A percentile compares a stretch with the other conserved stretches of the same genome.
These are phyloP conservation scores for Doryteuthis pealeii DNA, from an alignment of 1,140 invertebrate species.

Conservation along the genomic window DNA sequence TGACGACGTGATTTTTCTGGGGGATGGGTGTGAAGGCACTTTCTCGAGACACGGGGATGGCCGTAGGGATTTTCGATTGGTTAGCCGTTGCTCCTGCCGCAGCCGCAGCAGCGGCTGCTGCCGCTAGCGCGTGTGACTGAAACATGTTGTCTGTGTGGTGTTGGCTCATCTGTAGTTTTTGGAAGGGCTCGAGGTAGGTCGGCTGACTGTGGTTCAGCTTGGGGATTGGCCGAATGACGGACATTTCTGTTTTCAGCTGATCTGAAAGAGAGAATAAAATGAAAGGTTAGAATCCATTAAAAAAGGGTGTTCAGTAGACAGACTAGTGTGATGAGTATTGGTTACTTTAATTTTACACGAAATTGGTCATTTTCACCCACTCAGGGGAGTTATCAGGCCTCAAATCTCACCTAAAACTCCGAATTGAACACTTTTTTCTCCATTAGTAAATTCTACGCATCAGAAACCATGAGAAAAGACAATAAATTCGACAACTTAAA, in stretches of 20 bases:
- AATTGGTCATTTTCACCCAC: too few relatives aligned
- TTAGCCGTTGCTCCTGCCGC: neutral
- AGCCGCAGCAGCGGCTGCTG: neutral
- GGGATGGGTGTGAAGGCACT: conserved; percentile 4
- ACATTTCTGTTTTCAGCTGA: neutral
- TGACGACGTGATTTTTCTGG: neutral
- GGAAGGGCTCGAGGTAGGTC: neutral
- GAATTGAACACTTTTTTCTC: too few relatives aligned
- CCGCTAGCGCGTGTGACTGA: neutral
- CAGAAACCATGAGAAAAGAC: too few relatives aligned
- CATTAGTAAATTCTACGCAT: too few relatives aligned
- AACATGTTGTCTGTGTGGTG: neutral
- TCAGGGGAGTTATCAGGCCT: too few relatives aligned
- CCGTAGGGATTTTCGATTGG: neutral
- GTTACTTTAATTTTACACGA: too few relatives aligned
- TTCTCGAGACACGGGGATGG: neutral
- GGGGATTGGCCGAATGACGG: neutral
- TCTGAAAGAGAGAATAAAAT: neutral
- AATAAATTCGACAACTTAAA: too few relatives aligned
- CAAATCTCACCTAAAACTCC: too few relatives aligned
- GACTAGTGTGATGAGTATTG: too few relatives aligned
- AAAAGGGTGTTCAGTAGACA: too few relatives aligned
- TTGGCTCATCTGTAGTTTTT: neutral
- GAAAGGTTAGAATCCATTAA: too few relatives aligned
- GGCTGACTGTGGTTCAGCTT: neutral